Base-by-base conservation (phyloP, 2,797 vertebrate genomes). In the Distichodus sexfasciatus region DNA sequence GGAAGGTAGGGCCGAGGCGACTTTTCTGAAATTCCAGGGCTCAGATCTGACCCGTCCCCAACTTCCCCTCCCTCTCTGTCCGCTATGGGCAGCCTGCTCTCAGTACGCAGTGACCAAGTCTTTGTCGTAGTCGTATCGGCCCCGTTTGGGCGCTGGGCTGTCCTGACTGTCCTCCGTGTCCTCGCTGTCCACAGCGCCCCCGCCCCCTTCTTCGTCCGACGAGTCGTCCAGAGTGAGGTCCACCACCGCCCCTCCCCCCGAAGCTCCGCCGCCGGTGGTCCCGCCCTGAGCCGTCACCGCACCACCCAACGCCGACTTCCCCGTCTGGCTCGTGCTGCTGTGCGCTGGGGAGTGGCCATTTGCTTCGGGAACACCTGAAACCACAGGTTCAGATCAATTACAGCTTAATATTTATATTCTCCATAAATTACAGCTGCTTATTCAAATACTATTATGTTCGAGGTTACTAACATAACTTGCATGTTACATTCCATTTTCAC, bases 161-260 rank as follows among this genome's bases (percentile, higher is more conserved):
- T 94, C 94, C 0, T 92, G 88, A 14, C 95, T 95, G 10, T 96
- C 95, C 0, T 98, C 96, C 1, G 96, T 96, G n/a, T 98, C 96
- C 0, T 97, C 95, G 1, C 96, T 96, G 14, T 97, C 96, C 9
- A 94, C 96, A 0, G 92, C 95, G 0, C 92, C 95, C 0, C 92
- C 94, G 2, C 92, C 93, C 0, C 91, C 93, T 0, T 85, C 93
- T 21, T 93, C 92, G 41, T 96, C 96, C 0, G 95, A 97, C 0
- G 94, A 96, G 85, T 95, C 96, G 87, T 99, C 97, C 90, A 97
- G 92, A 85, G 97, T 99, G 82, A 99, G 92, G 88, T 99, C 97
- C 79, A 98, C 96, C 38, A 99, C 96, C 0, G 93, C 94, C 0
- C 90, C 91, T 17, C 87, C 88, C 3, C 83, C 86, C 0, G 85